Evolutionary conservation across 2,113 vertebrate genomes (phyloP).

Genomic region (Petrocephalus microphthalmus): DNA sequence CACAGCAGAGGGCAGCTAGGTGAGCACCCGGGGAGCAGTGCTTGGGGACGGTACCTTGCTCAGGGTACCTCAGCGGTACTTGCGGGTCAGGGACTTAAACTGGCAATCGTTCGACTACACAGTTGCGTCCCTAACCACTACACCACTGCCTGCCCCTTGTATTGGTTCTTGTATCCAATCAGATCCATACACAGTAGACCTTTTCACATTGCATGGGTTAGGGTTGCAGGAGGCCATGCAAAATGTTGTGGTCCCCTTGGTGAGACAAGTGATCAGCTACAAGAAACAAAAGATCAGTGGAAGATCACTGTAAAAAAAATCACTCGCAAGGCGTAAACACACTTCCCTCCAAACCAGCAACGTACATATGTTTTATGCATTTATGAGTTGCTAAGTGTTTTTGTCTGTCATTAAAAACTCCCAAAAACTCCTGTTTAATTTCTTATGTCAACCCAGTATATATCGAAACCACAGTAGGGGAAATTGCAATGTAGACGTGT

Average conservation of each 20-base stretch:
- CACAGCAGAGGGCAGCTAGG: too few species aligned
- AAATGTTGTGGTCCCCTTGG: neutral
- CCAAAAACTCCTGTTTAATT: neutral
- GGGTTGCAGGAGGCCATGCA: neutral
- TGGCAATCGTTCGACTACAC: too few species aligned
- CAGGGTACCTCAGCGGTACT: too few species aligned
- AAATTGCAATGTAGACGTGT: neutral
- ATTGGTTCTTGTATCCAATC: neutral
- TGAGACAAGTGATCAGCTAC: neutral
- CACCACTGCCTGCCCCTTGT: too few species aligned
- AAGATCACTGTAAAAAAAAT: neutral
- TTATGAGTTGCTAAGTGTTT: neutral
- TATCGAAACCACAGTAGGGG: neutral
- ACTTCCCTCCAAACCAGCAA: neutral
- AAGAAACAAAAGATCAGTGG: neutral
- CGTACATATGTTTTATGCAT: neutral
- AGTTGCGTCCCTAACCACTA: too few species aligned
- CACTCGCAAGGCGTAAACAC: neutral
- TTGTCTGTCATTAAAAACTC: neutral
- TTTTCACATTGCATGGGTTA: neutral
- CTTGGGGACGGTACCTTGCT: too few species aligned
- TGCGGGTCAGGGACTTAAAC: too few species aligned
- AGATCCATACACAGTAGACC: neutral
- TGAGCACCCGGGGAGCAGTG: too few species aligned
- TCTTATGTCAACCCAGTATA: neutral